phyloP scores from a whole-genome alignment of 2,113 vertebrate genomes.

The Oreocharis arfaki region DNA sequence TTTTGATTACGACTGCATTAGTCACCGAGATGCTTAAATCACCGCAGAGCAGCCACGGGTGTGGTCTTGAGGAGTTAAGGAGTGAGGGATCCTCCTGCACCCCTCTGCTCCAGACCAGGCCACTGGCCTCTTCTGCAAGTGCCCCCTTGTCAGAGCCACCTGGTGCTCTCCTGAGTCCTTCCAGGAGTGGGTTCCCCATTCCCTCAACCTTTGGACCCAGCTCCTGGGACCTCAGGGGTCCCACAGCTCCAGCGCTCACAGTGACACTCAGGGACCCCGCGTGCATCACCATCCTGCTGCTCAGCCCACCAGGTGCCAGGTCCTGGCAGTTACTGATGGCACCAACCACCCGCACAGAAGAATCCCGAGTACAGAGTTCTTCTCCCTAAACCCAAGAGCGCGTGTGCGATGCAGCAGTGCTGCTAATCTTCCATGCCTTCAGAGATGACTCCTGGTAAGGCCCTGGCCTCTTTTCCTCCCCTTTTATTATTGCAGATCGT shows the following conservation, averaged over 20 bases:
- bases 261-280: accelerated
- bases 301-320: accelerated
- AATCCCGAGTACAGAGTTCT: accelerated
- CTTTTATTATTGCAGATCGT: neutral
- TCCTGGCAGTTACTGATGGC: accelerated
- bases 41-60: neutral
- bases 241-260: accelerated
- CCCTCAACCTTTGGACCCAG: accelerated
- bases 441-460: neutral
- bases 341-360: accelerated
- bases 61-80: neutral
- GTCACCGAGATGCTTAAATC: neutral
- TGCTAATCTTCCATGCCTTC: neutral
- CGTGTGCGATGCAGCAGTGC: accelerated
- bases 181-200: neutral
- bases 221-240: neutral
- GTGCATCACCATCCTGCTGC: neutral
- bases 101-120: neutral
- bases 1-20: conserved; percentile 17
- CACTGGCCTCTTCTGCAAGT: accelerated
- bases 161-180: accelerated
- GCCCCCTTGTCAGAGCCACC: neutral
- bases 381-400: neutral
- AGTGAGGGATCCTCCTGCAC: neutral
- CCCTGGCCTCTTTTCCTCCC: neutral